Base-by-base conservation (phyloP, 1,140 invertebrate species). In the Pseudobourletiella spinata region DNA sequence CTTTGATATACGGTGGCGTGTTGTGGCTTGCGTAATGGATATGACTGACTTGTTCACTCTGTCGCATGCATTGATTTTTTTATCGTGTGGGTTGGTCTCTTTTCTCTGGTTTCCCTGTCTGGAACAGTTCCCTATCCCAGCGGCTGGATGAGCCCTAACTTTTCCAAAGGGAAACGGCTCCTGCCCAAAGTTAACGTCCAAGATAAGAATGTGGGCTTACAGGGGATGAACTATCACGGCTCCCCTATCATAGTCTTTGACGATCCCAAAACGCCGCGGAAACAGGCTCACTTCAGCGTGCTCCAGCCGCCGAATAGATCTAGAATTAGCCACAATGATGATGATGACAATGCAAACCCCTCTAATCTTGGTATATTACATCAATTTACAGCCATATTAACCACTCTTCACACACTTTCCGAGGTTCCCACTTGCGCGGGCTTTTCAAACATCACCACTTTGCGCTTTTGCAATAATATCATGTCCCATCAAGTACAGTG, bases 51-150 rank as follows among this genome's bases (percentile, higher is more conserved):
- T n/a, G n/a, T n/a, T n/a, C n/a, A n/a, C n/a, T n/a, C n/a, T n/a
- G n/a, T n/a, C n/a, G n/a, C n/a, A n/a, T n/a, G n/a, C n/a, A n/a
- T n/a, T n/a, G n/a, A n/a, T n/a, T n/a, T n/a, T n/a, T n/a, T n/a
- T n/a, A n/a, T n/a, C n/a, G n/a, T n/a, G n/a, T n/a, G n/a, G n/a
- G n/a, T n/a, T n/a, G n/a, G n/a, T n/a, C n/a, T n/a, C n/a, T n/a
- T n/a, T n/a, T n/a, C n/a, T n/a, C n/a, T n/a, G n/a, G n/a, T n/a
- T n/a, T n/a, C n/a, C n/a, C n/a, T n/a, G n/a, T n/a, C n/a, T n/a
- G n/a, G 3, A 55, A n/a, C 52, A 68, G 67, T 63, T 51, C 67
- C 63, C 28, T 63, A 60, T 55, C 67, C 67, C 28, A 30, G 44
- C 18, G 67, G 63, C 25, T 68, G 67, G 67, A 68, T 68, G 67